Percentiles rank a stretch among this genome's conserved stretches.
Conservation (phyloP, 2,113 vertebrate species). For the Pelecanoides urinatrix region DNA sequence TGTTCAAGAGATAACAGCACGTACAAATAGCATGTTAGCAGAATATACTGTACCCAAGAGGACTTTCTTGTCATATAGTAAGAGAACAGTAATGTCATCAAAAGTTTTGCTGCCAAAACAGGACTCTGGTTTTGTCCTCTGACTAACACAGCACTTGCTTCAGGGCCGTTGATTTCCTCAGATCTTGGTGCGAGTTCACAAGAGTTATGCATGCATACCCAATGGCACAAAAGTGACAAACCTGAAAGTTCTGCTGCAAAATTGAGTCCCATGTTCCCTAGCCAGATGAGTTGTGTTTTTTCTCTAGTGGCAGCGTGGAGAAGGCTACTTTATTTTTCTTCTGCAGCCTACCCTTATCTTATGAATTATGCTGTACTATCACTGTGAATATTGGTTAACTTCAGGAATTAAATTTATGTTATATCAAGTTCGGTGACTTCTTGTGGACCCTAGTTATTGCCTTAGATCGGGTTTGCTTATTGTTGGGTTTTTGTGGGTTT, state of each 20-base stretch:
- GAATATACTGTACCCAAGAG: background rate
- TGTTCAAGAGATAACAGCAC: background rate
- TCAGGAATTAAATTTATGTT: background rate
- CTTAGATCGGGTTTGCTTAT: background rate
- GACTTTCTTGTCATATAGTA: background rate
- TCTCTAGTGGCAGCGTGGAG: background rate
- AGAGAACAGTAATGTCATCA: background rate
- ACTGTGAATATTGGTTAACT: background rate
- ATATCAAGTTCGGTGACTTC: background rate
- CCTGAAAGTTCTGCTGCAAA: background rate
- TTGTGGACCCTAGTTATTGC: background rate
- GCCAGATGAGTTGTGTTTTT: background rate
- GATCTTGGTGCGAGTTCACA: background rate
- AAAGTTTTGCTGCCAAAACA: slow-evolving; percentile 28
- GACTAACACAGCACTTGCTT: background rate
- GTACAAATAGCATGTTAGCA: background rate
- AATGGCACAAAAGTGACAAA: background rate
- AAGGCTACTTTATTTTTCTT: background rate
- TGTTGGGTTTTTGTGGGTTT: background rate
- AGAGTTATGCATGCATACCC: background rate
- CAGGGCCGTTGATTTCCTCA: slow-evolving; percentile 12
- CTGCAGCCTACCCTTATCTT: background rate
- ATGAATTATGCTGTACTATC: background rate
- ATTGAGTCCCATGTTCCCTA: background rate
- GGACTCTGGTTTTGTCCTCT: background rate